phyloP scores from a whole-genome alignment of 1,140 invertebrate genomes.

The Neuroterus valhalla region DNA sequence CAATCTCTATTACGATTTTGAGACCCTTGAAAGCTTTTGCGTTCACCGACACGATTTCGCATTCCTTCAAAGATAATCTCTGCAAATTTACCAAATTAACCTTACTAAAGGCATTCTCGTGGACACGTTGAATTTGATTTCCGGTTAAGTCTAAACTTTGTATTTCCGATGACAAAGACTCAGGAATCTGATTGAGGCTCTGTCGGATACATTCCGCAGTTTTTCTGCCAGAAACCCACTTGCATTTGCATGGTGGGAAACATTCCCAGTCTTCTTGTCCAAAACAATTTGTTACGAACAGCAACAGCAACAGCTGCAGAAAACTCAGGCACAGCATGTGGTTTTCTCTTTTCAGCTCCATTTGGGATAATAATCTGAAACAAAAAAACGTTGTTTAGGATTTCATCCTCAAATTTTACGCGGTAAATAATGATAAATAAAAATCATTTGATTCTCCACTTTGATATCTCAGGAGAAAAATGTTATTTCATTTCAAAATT shows the following conservation, averaged over 20 bases:
- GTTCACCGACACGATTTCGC: conserved; percentile 82
- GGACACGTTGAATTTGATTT: conserved; percentile 82
- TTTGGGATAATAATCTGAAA: conserved; percentile 54
- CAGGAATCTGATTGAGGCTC: conserved; percentile 81
- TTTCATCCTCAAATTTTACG: too few relatives aligned
- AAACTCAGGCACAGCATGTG: conserved; percentile 46
- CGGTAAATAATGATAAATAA: too few relatives aligned
- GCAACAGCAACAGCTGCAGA: conserved; percentile 48
- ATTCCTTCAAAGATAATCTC: conserved; percentile 84
- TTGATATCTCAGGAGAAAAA: too few relatives aligned
- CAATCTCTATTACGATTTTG: conserved; percentile 88
- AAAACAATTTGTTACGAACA: conserved; percentile 41
- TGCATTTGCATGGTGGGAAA: conserved; percentile 81
- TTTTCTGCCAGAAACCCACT: conserved; percentile 87
- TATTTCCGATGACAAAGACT: conserved; percentile 82
- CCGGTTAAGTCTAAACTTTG: conserved; percentile 85
- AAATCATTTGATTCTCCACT: too few relatives aligned
- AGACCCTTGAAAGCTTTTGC: conserved; percentile 84
- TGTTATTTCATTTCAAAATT: too few relatives aligned
- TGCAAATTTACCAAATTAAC: conserved; percentile 86
- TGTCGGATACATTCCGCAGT: conserved; percentile 85
- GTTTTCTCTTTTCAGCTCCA: conserved; percentile 53
- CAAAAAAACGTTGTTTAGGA: conserved; percentile 30
- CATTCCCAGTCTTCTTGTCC: conserved; percentile 77
- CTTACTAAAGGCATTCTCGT: conserved; percentile 81